phyloP scores from a whole-genome alignment of 2,888 invertebrate genomes.

The Cryptophagus acutangulus region DNA sequence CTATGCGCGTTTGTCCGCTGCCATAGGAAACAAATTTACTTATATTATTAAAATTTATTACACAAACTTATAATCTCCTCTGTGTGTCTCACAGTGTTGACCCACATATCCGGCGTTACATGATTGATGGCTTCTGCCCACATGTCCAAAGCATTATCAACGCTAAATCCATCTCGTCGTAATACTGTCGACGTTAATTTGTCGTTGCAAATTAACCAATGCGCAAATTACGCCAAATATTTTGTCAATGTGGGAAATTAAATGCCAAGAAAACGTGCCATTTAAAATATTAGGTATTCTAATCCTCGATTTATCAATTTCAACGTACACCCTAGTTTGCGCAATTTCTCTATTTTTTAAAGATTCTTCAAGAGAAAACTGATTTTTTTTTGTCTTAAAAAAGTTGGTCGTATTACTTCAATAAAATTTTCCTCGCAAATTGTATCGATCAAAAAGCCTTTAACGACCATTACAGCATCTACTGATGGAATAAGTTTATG shows the following conservation, averaged over 20 bases:
- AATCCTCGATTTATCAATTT: slow-evolving; percentile 13
- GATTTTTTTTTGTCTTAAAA: slow-evolving; percentile 17
- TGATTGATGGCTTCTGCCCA: too few relatives aligned
- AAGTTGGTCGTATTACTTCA: slow-evolving; percentile 18
- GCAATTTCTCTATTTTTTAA: slow-evolving; percentile 11
- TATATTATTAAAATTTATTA: too few relatives aligned
- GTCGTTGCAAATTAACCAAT: slow-evolving; percentile 7
- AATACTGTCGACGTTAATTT: too few relatives aligned
- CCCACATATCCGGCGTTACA: too few relatives aligned
- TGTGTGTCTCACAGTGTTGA: too few relatives aligned
- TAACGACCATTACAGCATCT: slow-evolving; percentile 20
- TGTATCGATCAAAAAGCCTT: slow-evolving; percentile 8
- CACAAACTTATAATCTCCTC: too few relatives aligned
- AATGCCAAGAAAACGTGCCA: slow-evolving; percentile 9
- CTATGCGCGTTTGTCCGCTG: slow-evolving; percentile 82
- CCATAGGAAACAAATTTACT: slow-evolving; percentile 64
- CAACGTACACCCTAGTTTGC: slow-evolving; percentile 18
- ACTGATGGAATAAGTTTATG: slow-evolving; percentile 1
- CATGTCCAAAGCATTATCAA: too few relatives aligned
- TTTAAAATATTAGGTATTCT: slow-evolving; percentile 15
- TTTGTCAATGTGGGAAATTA: slow-evolving; percentile 2
- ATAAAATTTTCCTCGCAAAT: slow-evolving; percentile 12
- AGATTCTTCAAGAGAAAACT: slow-evolving; percentile 14
- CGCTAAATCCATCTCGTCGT: too few relatives aligned
- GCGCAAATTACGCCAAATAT: background rate